Percentiles rank a stretch among this genome's conserved stretches.
Conservation (phyloP, 2,888 invertebrate genomes). For the Netelia virgata region DNA sequence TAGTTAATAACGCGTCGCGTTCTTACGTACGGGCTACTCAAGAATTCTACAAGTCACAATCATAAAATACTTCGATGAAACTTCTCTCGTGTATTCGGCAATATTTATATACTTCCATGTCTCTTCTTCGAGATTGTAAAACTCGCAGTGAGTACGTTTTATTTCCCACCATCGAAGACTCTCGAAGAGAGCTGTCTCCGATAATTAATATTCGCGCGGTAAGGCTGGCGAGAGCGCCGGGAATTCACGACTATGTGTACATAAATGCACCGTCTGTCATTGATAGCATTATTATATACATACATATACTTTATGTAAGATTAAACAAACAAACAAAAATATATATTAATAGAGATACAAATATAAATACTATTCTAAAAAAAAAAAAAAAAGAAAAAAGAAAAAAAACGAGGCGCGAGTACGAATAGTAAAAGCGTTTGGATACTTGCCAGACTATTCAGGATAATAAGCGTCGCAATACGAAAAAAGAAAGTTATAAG, state of each 20-base stretch:
- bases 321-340: slow-evolving; percentile 62
- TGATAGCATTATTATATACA: slow-evolving; percentile 77
- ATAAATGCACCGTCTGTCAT: slow-evolving; percentile 83
- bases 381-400: slow-evolving; percentile 63
- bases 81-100: neutral
- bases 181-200: neutral
- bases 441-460: slow-evolving; percentile 76
- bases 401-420: slow-evolving; percentile 66
- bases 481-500: slow-evolving; percentile 23
- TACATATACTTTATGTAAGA: slow-evolving; percentile 74
- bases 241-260: slow-evolving; percentile 82
- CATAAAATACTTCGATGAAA: neutral
- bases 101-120: neutral
- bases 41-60: neutral
- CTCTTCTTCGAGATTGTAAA: neutral
- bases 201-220: slow-evolving; percentile 8
- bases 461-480: slow-evolving; percentile 69
- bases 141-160: slow-evolving; percentile 3
- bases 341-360: slow-evolving; percentile 74
- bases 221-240: slow-evolving; percentile 76
- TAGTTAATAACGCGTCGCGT: no score
- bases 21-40: no score
- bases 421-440: slow-evolving; percentile 69
- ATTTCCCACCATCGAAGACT: neutral
- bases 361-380: slow-evolving; percentile 75